Percentiles rank a stretch among this genome's conserved stretches.
These are phyloP conservation scores for Ctenicera cuprea DNA, from an alignment of 2,888 invertebrate genomes.

Conservation along the genomic window DNA sequence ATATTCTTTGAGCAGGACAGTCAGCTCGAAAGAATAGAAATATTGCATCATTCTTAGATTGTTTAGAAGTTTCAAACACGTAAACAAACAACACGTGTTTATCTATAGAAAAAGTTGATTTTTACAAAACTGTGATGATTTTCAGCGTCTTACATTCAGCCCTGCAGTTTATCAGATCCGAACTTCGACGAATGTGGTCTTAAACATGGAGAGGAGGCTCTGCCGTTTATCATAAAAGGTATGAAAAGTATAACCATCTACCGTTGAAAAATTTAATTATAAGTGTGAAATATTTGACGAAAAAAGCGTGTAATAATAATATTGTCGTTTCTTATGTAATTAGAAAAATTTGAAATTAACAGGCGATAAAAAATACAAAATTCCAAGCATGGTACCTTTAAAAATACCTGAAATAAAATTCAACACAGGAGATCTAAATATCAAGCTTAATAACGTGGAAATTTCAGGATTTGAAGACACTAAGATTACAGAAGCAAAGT, in stretches of 20 bases:
- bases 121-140: slow-evolving; percentile 20
- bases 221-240: slow-evolving; percentile 62
- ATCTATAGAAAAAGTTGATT: too few relatives aligned
- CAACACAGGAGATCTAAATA: slow-evolving; percentile 58
- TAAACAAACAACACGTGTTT: too few relatives aligned
- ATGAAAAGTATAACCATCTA: slow-evolving; percentile 25
- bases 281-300: too few relatives aligned
- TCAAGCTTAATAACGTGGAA: slow-evolving; percentile 59
- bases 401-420: slow-evolving; percentile 60
- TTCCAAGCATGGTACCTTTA: slow-evolving; percentile 64
- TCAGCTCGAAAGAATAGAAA: too few relatives aligned
- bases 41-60: too few relatives aligned
- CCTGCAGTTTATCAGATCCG: slow-evolving; percentile 62
- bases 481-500: slow-evolving; percentile 56
- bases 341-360: not conserved
- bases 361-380: slow-evolving; percentile 64
- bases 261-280: not conserved
- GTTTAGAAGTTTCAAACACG: too few relatives aligned
- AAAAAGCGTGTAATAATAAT: not conserved
- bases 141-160: slow-evolving; percentile 63
- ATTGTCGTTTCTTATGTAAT: too few relatives aligned
- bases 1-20: too few relatives aligned
- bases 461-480: slow-evolving; percentile 61
- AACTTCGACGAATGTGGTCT: slow-evolving; percentile 63
- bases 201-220: slow-evolving; percentile 59